Percentiles rank a stretch among this genome's conserved stretches.
Conservation (phyloP, 1,140 invertebrate species). For the Archegozetes longisetosus region DNA sequence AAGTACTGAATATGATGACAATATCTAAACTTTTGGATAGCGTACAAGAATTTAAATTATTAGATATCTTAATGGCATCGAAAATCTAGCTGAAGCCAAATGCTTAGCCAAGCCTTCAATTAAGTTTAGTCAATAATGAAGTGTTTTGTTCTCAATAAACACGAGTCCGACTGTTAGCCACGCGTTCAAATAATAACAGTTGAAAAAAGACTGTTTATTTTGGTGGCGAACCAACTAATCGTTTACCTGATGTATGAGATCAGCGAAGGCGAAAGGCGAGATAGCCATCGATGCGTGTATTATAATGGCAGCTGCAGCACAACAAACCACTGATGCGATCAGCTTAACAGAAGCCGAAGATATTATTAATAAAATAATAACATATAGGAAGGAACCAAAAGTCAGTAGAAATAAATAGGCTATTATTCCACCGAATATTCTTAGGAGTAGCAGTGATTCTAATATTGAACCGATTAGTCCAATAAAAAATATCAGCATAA, state of each 20-base stretch:
- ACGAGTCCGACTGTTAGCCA: no score
- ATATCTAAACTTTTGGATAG: no score
- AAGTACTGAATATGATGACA: no score
- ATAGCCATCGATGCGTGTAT: conserved; percentile 2
- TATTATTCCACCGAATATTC: conserved; percentile 8
- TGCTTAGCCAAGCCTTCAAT: no score
- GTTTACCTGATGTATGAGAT: conserved; percentile 5
- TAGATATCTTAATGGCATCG: no score
- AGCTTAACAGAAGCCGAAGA: neutral
- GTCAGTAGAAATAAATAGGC: conserved; percentile 9
- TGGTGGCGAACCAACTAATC: no score
- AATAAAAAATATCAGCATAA: conserved; percentile 10
- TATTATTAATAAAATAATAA: conserved; percentile 2
- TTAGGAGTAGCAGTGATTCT: conserved; percentile 6
- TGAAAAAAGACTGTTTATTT: no score
- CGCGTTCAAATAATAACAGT: no score
- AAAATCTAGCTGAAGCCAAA: no score
- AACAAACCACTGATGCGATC: neutral
- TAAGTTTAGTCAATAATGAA: no score
- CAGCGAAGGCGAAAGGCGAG: conserved; percentile 9
- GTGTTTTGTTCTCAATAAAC: no score
- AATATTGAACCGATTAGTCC: conserved; percentile 6
- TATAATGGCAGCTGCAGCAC: conserved; percentile 4
- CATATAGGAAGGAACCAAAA: conserved; percentile 5
- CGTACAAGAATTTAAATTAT: no score